A percentile compares a stretch with the other conserved stretches of the same genome.
Evolutionary conservation across 1,140 invertebrate species (phyloP).

Genomic region (Idris sp.): DNA sequence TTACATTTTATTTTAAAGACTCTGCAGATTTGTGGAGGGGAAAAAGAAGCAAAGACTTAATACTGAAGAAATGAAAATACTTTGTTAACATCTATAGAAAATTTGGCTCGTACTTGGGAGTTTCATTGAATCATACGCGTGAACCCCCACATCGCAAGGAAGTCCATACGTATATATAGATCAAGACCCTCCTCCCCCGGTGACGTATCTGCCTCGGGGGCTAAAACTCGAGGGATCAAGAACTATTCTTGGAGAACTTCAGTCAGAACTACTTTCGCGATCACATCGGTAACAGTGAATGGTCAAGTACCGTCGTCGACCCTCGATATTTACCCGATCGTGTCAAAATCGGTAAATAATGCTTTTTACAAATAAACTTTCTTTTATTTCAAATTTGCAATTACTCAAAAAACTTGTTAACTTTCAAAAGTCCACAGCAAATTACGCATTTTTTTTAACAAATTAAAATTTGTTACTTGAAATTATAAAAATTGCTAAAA

Average conservation of each 20-base stretch:
- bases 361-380: too few species aligned
- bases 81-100: slow-evolving; percentile 32
- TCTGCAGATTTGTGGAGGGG: too few species aligned
- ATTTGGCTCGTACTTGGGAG: slow-evolving; percentile 52
- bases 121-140: slow-evolving; percentile 61
- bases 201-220: slow-evolving; percentile 65
- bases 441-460: too few species aligned
- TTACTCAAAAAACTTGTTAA: too few species aligned
- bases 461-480: too few species aligned
- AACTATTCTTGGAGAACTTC: slow-evolving; percentile 78
- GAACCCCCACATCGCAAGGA: slow-evolving; percentile 59
- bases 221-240: slow-evolving; percentile 71
- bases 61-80: slow-evolving; percentile 25
- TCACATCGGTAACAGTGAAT: slow-evolving; percentile 66
- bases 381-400: too few species aligned
- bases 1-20: too few species aligned
- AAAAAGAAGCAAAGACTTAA: not conserved
- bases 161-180: slow-evolving; percentile 71
- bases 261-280: slow-evolving; percentile 73
- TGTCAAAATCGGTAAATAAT: slow-evolving; percentile 54
- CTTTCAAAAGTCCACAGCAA: too few species aligned
- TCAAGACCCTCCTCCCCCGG: slow-evolving; percentile 59
- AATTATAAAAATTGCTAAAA: too few species aligned
- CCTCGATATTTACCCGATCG: slow-evolving; percentile 33
- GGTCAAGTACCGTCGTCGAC: slow-evolving; percentile 56